Evolutionary conservation across 2,888 invertebrate species (phyloP), one percentile per base, ranked within the genome.

Genomic region (Ennomos erosarius): DNA sequence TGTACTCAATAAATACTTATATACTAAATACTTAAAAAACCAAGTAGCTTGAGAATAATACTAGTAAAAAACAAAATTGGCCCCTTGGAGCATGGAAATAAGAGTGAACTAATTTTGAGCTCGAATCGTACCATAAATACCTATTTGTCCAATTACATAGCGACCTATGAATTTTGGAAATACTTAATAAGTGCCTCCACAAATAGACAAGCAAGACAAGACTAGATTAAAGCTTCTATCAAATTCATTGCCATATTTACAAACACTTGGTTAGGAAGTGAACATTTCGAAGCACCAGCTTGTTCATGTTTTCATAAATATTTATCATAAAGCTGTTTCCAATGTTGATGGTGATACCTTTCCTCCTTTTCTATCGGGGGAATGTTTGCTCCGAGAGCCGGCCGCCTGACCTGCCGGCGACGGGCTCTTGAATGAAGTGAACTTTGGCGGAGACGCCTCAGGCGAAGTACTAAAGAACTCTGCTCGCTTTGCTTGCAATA

Each of bases 251-350:
- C 78, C 73, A 71, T 81, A 82, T 78, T 74, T 79, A 80, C 75
- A 84, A 67, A 74, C 53, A 50, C 65, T 64, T 55, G 67, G 61
- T 64, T 59, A 67, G 65, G 69, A 71, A 76, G 73, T 74, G 68
- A 72, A 65, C 74, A 73, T 73, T 73, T 63, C 71, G 72, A 81
- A 89, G 86, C 88, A 88, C 88, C 87, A 50, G 75, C 82, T 78
- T 79, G n/a, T 48, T 54, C n/a, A 50, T 1, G 10, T 35, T 35
- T 10, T 37, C 6, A 26, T 11, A 34, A 16, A 39, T 33, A 47
- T 51, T 38, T 78, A 92, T 93, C 93, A 93, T 92, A 95, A 94
- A 62, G 95, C 94, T 61, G 95, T 95, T 90, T 95, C 95, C 71
- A 95, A 85, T 10, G 94, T 93, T 44, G 93, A 91, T 11, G 94